Evolutionary conservation across 2,113 vertebrate genomes (phyloP).

Genomic region (Pelecanus crispus): DNA sequence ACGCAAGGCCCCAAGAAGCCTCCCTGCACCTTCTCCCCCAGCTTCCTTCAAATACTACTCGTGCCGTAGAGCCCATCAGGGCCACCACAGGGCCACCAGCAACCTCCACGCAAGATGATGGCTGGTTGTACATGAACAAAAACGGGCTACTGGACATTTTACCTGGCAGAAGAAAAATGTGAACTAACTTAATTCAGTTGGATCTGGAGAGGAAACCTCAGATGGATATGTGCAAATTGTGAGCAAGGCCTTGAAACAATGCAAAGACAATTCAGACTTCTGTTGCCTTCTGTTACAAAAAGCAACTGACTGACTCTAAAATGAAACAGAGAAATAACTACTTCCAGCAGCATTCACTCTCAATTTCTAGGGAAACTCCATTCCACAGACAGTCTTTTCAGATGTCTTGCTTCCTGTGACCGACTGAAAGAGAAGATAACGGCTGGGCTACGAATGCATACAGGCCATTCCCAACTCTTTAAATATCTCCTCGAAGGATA

Average conservation of each 20-base stretch:
- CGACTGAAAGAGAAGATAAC: not conserved
- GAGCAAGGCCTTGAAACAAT: not conserved
- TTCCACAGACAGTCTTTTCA: not conserved
- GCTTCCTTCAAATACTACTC: not conserved
- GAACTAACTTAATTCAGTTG: not conserved
- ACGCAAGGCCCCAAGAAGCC: not conserved
- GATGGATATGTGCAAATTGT: not conserved
- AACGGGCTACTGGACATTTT: fast-evolving
- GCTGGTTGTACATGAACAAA: not conserved
- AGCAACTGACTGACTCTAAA: fast-evolving
- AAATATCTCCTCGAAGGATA: not conserved
- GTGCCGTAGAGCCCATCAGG: not conserved
- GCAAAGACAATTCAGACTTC: not conserved
- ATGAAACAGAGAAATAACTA: not conserved
- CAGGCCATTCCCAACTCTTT: not conserved
- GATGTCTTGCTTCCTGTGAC: not conserved
- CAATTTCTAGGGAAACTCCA: not conserved
- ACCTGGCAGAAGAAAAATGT: not conserved
- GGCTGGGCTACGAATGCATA: not conserved
- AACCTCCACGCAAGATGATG: fast-evolving
- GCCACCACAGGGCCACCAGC: not conserved
- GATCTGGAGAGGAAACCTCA: not conserved
- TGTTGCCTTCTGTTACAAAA: not conserved
- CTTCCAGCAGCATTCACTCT: not conserved
- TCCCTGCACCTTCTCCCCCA: not conserved